phyloP scores from a whole-genome alignment of 2,113 vertebrate genomes.

The Coptodon bakossiorum region DNA sequence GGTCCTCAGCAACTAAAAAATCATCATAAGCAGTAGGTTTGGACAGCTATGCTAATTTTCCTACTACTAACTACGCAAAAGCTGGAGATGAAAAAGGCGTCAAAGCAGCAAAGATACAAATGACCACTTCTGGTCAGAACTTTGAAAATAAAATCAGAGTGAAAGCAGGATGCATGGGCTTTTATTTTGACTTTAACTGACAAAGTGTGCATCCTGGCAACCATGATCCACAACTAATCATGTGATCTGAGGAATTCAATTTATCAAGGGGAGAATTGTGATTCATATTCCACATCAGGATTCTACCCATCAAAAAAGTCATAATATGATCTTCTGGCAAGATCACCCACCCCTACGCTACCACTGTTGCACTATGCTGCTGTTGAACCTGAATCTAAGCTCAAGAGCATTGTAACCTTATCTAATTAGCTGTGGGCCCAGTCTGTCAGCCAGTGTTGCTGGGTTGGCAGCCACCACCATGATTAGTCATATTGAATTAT shows the following conservation, averaged over 20 bases:
- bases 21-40: not conserved
- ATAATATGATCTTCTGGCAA: not conserved
- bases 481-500: slow-evolving; percentile 81
- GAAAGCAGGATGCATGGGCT: not conserved
- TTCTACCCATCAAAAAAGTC: not conserved
- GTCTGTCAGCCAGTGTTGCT: slow-evolving; percentile 68
- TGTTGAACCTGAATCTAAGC: slow-evolving; percentile 50
- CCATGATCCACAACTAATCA: not conserved
- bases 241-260: not conserved
- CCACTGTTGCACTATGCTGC: slow-evolving; percentile 20
- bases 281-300: not conserved
- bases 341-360: not conserved
- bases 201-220: not conserved
- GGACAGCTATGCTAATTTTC: not conserved
- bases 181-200: not conserved
- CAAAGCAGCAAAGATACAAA: not conserved
- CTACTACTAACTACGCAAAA: not conserved
- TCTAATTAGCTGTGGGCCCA: slow-evolving; percentile 72
- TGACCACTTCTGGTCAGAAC: not conserved
- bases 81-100: not conserved
- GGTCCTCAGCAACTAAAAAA: not conserved
- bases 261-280: not conserved
- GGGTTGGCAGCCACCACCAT: slow-evolving; percentile 70
- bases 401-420: slow-evolving; percentile 70
- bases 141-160: not conserved